Percentiles rank a stretch among this genome's conserved stretches.
These are phyloP conservation scores for Percina caprodes DNA, from an alignment of 2,113 vertebrate species.

Conservation along the genomic window DNA sequence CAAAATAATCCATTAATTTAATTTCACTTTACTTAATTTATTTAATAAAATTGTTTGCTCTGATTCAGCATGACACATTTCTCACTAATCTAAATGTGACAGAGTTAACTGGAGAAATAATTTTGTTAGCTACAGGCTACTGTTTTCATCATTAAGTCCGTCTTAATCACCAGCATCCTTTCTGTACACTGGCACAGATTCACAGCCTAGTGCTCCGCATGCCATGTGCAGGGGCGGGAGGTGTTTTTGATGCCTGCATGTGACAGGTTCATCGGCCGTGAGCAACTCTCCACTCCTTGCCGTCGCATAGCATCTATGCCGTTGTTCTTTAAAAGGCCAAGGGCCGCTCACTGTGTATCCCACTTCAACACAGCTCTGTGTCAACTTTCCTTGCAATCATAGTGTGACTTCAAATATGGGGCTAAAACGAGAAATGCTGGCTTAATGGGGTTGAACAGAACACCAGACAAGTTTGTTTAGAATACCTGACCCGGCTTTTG, in stretches of 20 bases:
- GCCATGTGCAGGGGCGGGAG: conserved; percentile 64
- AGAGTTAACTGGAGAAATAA: conserved; percentile 69
- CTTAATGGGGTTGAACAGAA: conserved; percentile 51
- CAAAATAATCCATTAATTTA: conserved; percentile 68
- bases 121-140: conserved; percentile 74
- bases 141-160: conserved; percentile 74
- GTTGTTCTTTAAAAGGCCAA: conserved; percentile 80
- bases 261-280: conserved; percentile 78
- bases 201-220: conserved; percentile 56
- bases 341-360: conserved; percentile 65
- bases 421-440: conserved; percentile 23
- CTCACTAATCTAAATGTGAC: conserved; percentile 67
- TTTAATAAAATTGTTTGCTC: conserved; percentile 66
- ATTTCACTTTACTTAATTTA: conserved; percentile 61
- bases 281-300: conserved; percentile 65
- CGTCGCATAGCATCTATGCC: conserved; percentile 76
- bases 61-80: conserved; percentile 68
- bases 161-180: conserved; percentile 69
- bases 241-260: conserved; percentile 79
- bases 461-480: conserved; percentile 50
- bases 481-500: conserved; percentile 10
- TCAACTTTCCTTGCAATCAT: conserved; percentile 60
- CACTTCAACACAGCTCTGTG: conserved; percentile 61
- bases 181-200: conserved; percentile 66
- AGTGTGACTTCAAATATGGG: conserved; percentile 24